These are phyloP conservation scores for Chloroceryle inda DNA, from an alignment of 2,797 vertebrate species.

Conservation along the genomic window DNA sequence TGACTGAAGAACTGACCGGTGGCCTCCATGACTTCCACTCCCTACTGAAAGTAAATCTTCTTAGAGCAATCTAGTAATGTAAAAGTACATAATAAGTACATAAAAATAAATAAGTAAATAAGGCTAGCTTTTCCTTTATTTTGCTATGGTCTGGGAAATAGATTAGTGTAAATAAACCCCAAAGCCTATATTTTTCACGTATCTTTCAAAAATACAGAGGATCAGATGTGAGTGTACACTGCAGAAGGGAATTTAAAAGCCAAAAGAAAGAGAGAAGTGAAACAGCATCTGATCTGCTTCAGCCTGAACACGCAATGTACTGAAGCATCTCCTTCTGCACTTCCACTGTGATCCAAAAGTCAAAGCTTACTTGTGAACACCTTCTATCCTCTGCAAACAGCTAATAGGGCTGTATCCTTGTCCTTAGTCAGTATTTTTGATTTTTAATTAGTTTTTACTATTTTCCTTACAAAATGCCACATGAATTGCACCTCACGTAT, in stretches of 20 bases:
- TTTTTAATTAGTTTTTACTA: not conserved
- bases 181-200: not conserved
- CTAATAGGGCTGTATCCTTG: not conserved
- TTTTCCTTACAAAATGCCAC: slow-evolving; percentile 6
- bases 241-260: not conserved
- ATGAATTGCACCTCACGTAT: not conserved
- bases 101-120: too few relatives aligned
- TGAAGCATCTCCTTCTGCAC: not conserved
- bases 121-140: not conserved
- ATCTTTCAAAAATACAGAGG: not conserved
- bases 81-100: not conserved
- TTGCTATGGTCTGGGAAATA: not conserved
- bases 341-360: slow-evolving; percentile 13
- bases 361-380: slow-evolving; percentile 20
- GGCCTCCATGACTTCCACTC: not conserved
- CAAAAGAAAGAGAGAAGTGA: not conserved
- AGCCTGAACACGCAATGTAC: not conserved
- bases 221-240: not conserved
- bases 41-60: not conserved
- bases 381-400: slow-evolving; percentile 22
- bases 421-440: not conserved
- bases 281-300: slow-evolving; percentile 11
- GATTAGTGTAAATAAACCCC: not conserved
- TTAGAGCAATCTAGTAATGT: not conserved
- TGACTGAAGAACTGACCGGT: not conserved